These are phyloP conservation scores for Micromussa lordhowensis DNA, from an alignment of 92 coral and sea anemone genomes.

Conservation along the genomic window DNA sequence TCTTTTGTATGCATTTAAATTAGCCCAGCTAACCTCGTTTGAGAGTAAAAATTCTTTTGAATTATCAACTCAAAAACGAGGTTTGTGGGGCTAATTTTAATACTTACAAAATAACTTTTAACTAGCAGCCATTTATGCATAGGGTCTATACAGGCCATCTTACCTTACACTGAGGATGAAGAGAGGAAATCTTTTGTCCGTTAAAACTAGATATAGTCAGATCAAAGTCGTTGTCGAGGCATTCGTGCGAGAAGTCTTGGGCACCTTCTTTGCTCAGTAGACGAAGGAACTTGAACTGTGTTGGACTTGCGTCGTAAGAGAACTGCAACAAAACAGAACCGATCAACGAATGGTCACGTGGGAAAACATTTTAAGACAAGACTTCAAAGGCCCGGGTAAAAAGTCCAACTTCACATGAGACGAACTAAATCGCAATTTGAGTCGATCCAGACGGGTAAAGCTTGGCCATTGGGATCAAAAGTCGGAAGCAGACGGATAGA, in stretches of 20 bases:
- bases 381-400: background rate
- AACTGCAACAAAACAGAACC: constrained; percentile 19
- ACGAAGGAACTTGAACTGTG: constrained; percentile 61
- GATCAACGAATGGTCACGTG: background rate
- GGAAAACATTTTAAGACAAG: background rate
- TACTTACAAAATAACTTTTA: too few species aligned
- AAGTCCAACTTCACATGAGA: too few species aligned
- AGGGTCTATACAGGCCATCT: background rate
- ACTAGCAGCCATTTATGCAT: too few species aligned
- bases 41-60: too few species aligned
- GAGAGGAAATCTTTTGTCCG: constrained; percentile 26
- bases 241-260: constrained; percentile 47
- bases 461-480: too few species aligned
- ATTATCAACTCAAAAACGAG: too few species aligned
- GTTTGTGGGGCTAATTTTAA: too few species aligned
- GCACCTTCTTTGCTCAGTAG: constrained; percentile 41
- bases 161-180: constrained; percentile 33
- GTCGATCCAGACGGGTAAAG: too few species aligned
- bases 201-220: constrained; percentile 30
- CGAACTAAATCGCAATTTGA: too few species aligned
- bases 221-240: constrained; percentile 20
- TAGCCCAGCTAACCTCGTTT: too few species aligned
- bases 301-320: constrained; percentile 39
- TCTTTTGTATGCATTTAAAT: too few species aligned
- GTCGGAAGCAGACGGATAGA: too few species aligned